phyloP scores from a whole-genome alignment of 2,113 vertebrate species.

The Labeo catla region DNA sequence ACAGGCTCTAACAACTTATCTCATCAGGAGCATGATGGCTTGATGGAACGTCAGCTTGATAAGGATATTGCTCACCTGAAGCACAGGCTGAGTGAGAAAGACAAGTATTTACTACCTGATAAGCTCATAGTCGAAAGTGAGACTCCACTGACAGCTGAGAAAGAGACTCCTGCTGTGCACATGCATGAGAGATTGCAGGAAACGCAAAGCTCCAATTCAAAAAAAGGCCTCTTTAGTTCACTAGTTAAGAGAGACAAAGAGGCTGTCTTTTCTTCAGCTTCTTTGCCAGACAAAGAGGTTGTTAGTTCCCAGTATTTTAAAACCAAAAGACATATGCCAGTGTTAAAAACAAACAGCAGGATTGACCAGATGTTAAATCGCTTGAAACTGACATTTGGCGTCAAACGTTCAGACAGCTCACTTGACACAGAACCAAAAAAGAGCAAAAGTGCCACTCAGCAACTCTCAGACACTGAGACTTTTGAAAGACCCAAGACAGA shows the following conservation, averaged over 20 bases:
- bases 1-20: conserved; percentile 17
- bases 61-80: neutral
- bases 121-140: conserved; percentile 8
- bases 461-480: conserved; percentile 12
- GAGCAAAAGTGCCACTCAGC: conserved; percentile 54
- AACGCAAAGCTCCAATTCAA: conserved; percentile 49
- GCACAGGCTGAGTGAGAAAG: conserved; percentile 22
- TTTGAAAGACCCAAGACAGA: conserved; percentile 3
- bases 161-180: conserved; percentile 54
- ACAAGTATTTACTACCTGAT: neutral
- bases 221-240: conserved; percentile 63
- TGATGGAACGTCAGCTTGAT: conserved; percentile 15
- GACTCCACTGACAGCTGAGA: conserved; percentile 27
- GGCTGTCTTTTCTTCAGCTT: conserved; percentile 44
- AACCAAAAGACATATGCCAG: conserved; percentile 56
- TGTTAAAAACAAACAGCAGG: conserved; percentile 63
- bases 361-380: conserved; percentile 71
- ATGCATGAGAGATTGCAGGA: conserved; percentile 37
- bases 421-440: conserved; percentile 57
- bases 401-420: conserved; percentile 63
- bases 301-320: conserved; percentile 31
- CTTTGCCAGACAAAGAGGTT: conserved; percentile 41
- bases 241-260: conserved; percentile 61
- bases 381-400: conserved; percentile 70
- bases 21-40: conserved; percentile 18